Base-by-base conservation (phyloP, 2,797 vertebrate species). In the Enteromius viviparus region DNA sequence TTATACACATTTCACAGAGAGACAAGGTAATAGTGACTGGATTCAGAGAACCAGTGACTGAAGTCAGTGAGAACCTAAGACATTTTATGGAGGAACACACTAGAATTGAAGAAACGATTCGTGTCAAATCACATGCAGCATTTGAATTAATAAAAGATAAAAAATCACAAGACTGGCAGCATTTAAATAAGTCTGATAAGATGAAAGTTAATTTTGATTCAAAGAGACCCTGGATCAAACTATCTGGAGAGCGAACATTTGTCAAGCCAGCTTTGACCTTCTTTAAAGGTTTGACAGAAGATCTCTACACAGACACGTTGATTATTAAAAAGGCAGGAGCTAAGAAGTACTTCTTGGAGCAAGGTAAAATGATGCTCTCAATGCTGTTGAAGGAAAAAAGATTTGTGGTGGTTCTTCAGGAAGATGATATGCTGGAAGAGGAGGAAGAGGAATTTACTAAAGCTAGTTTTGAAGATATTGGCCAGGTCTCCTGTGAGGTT, bases 241-340 rank as follows among this genome's bases (percentile, higher is more conserved):
- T 98, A 23, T 74, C 9, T 0, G 97, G 97, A 7, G 85, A 92
- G 75, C 94, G 88, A 83, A 7, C 77, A 17, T 88, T 94, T 29
- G 93, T 96, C 2, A 51, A 86, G 1, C 89, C 93, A 14, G 90
- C 86, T 29, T 58, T 86, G 51, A 3, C 37, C 0, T 6, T 2
- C 0, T 65, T 97, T n/a, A 83, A 82, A 70, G 55, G 91, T 34
- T 51, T 94, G 29, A 0, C 81, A 0, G 72, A 76, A 1, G 78
- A 79, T 2, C 83, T 97, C 26, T 76, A 40, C 71, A 81, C 84
- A 3, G 93, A 92, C 60, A 87, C 10, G 0, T 83, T 96, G 5
- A n/a, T 0, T 0, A 87, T 96, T 55, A 90, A 94, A 86, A 96
- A 95, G 65, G 96, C 97, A 0, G 96, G 96, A 65, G 93, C 93